Conservation (phyloP, 2,797 vertebrate genomes). For the Pangasius djambal region DNA sequence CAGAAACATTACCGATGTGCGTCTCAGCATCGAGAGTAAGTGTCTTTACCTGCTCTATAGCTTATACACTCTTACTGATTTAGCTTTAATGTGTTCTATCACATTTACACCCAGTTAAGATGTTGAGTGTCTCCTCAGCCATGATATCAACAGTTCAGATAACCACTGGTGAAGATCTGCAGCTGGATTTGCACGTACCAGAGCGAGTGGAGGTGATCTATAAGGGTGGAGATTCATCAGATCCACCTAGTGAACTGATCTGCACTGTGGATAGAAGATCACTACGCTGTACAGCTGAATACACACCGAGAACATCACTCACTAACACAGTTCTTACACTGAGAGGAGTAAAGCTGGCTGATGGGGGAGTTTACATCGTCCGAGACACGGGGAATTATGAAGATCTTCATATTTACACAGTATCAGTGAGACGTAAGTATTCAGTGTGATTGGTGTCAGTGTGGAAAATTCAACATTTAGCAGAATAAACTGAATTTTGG, state of each 20-base stretch:
- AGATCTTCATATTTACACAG: neutral
- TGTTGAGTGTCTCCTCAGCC: too few species aligned
- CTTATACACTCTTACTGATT: too few species aligned
- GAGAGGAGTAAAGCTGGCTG: neutral
- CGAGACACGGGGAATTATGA: neutral
- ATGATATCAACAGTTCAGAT: too few species aligned
- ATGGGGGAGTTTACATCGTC: neutral
- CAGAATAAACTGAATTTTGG: neutral
- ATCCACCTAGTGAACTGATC: neutral
- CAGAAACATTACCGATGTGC: accelerated
- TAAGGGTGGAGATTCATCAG: neutral
- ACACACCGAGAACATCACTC: neutral
- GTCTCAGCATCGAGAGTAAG: neutral
- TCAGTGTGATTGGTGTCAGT: neutral
- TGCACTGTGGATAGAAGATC: neutral
- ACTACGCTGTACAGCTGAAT: neutral
- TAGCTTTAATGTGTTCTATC: too few species aligned
- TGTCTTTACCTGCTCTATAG: neutral
- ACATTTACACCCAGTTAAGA: too few species aligned
- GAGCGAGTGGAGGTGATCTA: neutral
- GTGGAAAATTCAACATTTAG: neutral
- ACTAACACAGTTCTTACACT: neutral
- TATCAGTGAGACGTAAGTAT: neutral
- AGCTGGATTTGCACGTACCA: neutral
- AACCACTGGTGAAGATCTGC: neutral